Percentiles rank a stretch among this genome's conserved stretches.
Evolutionary conservation across 2,888 invertebrate species (phyloP).

Genomic region (Axea sp.): DNA sequence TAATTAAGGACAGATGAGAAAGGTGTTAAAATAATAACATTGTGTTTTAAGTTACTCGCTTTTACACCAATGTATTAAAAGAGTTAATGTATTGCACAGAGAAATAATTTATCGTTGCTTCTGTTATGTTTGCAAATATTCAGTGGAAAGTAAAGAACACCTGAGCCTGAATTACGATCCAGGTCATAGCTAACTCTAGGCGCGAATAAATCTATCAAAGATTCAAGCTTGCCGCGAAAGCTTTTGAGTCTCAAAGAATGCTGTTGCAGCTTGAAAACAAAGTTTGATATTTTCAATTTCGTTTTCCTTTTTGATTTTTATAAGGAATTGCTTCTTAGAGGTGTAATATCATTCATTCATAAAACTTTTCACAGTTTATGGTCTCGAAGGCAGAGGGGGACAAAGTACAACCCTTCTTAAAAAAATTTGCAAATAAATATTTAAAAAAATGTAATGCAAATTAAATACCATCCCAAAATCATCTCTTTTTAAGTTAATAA

Average conservation of each 20-base stretch:
- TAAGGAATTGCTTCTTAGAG: conserved; percentile 16
- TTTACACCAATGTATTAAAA: conserved; percentile 29
- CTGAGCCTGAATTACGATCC: conserved; percentile 50
- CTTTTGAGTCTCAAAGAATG: conserved; percentile 53
- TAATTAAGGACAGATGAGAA: conserved; percentile 9
- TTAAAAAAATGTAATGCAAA: neutral
- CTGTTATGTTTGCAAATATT: conserved; percentile 55
- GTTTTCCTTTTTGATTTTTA: conserved; percentile 31
- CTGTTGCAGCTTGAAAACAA: conserved; percentile 44
- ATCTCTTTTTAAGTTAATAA: no score
- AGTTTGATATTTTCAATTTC: conserved; percentile 54
- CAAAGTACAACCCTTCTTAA: neutral
- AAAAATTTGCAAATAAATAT: conserved; percentile 3
- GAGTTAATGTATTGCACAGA: conserved; percentile 35
- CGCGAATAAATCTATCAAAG: conserved; percentile 57
- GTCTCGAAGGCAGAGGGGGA: neutral
- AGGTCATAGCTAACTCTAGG: conserved; percentile 51
- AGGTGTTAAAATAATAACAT: conserved; percentile 23
- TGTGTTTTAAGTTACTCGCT: conserved; percentile 17
- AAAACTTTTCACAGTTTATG: conserved; percentile 27
- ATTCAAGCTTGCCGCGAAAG: conserved; percentile 46
- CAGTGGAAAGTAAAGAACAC: conserved; percentile 52
- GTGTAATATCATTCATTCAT: conserved; percentile 2
- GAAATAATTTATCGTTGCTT: conserved; percentile 49
- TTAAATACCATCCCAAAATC: no score